phyloP scores from a whole-genome alignment of 2,113 vertebrate species.

The Turdus rufiventris region DNA sequence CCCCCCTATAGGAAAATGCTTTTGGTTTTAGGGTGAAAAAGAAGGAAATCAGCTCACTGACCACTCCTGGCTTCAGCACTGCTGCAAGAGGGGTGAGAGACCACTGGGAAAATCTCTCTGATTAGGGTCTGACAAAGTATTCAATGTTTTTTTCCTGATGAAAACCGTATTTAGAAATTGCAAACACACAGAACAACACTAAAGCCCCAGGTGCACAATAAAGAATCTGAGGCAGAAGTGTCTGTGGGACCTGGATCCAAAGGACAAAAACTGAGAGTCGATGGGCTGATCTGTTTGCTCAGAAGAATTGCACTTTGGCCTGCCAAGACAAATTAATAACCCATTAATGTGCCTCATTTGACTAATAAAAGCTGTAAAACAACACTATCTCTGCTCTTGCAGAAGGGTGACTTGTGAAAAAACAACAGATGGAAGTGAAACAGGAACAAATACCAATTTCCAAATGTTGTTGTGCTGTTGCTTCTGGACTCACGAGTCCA shows the following conservation, averaged over 20 bases:
- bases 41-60: background rate
- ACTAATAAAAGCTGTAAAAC: background rate
- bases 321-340: background rate
- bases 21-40: background rate
- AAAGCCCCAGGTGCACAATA: background rate
- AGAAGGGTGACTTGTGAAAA: background rate
- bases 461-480: background rate
- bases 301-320: background rate
- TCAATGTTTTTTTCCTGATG: background rate
- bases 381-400: background rate
- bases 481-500: background rate
- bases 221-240: background rate
- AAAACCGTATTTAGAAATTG: background rate
- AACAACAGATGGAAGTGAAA: background rate
- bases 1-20: background rate
- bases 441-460: background rate
- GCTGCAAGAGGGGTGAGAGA: rapidly evolving
- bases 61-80: background rate
- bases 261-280: background rate
- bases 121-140: background rate
- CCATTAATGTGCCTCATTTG: background rate
- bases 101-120: background rate
- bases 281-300: background rate
- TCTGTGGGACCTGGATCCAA: background rate
- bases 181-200: background rate